Conservation (phyloP, 2,888 invertebrate genomes). For the Epinotia nisella region DNA sequence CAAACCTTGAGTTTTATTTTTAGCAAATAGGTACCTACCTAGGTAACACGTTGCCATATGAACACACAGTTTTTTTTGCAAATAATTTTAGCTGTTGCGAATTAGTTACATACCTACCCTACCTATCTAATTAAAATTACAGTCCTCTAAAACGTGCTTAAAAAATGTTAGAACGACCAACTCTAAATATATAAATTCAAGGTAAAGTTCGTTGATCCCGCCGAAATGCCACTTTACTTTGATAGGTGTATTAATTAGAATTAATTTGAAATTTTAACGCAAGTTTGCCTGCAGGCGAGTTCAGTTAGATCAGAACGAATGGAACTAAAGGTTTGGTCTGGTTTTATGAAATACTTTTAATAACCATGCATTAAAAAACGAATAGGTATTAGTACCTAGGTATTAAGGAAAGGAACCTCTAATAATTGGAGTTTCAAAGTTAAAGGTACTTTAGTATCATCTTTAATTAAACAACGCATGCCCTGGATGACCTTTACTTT, state of each 20-base stretch:
- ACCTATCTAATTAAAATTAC: not conserved
- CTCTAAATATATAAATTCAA: slow-evolving; percentile 28
- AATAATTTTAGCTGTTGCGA: not conserved
- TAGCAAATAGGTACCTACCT: not conserved
- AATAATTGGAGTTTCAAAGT: too few species aligned
- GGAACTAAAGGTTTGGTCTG: too few species aligned
- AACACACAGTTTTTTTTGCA: not conserved
- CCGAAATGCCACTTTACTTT: slow-evolving; percentile 21
- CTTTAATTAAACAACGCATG: too few species aligned
- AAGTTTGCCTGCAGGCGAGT: slow-evolving; percentile 6
- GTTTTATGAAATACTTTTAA: too few species aligned
- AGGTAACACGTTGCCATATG: not conserved
- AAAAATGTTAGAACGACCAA: not conserved
- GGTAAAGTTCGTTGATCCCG: slow-evolving; percentile 24
- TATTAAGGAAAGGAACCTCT: too few species aligned
- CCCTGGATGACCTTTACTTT: slow-evolving; percentile 42
- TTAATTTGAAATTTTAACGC: slow-evolving; percentile 25
- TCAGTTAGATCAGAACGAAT: not conserved
- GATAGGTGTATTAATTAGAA: slow-evolving; percentile 28
- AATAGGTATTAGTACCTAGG: too few species aligned
- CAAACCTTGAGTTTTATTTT: not conserved
- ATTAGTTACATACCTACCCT: not conserved
- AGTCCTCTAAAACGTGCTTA: not conserved
- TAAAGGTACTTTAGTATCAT: too few species aligned
- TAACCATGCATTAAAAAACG: too few species aligned